These are phyloP conservation scores for Nylanderia fulva DNA, from an alignment of 1,140 invertebrate genomes.

Conservation along the genomic window DNA sequence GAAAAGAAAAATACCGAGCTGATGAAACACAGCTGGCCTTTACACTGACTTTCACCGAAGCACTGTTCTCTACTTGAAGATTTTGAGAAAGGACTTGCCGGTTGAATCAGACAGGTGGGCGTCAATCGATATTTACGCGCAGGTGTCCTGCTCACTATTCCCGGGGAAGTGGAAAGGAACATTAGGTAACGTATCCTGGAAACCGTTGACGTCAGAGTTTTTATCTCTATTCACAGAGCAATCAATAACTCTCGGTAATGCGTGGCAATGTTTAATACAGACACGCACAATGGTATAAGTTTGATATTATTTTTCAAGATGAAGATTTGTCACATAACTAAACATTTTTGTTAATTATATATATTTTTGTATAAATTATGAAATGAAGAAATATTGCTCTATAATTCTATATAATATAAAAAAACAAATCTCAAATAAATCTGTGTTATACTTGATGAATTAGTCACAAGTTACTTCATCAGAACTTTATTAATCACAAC, in stretches of 20 bases:
- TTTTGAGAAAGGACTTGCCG: neutral
- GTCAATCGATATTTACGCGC: conserved; percentile 58
- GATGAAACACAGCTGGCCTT: conserved; percentile 57
- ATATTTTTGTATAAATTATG: neutral
- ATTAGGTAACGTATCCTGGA: conserved; percentile 43
- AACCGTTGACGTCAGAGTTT: conserved; percentile 54
- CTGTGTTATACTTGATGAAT: neutral
- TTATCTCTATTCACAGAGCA: conserved; percentile 9
- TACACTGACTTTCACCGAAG: conserved; percentile 56
- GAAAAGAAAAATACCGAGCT: conserved; percentile 14
- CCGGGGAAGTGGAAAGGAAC: conserved; percentile 4
- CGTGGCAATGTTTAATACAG: neutral
- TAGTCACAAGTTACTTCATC: neutral
- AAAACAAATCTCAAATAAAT: neutral
- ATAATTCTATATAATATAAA: neutral
- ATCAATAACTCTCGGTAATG: conserved; percentile 46
- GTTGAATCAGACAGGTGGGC: conserved; percentile 37
- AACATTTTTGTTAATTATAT: neutral
- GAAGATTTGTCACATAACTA: neutral
- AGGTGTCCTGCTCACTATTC: conserved; percentile 26
- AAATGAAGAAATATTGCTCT: neutral
- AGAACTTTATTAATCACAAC: conserved; percentile 14
- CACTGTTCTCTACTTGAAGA: conserved; percentile 68
- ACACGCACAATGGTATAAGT: neutral
- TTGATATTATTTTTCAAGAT: neutral